phyloP scores from a whole-genome alignment of 2,888 invertebrate genomes.

The Yponomeuta evonymella region DNA sequence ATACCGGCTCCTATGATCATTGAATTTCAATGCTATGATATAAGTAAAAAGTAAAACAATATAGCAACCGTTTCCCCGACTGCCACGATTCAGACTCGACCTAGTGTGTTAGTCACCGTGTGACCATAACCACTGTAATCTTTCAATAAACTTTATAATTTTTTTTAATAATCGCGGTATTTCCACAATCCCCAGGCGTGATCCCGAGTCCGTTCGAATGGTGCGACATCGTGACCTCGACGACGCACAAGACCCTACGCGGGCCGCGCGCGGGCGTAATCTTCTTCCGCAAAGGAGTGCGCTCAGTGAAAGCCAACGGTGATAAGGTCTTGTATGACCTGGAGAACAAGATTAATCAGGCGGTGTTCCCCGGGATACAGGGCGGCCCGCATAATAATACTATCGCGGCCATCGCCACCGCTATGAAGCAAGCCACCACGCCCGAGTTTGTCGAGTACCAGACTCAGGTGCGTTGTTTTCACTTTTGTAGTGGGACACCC shows the following conservation, averaged over 20 bases:
- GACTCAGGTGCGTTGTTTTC: slow-evolving; percentile 75
- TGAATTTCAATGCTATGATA: no score
- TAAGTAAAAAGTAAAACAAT: not conserved
- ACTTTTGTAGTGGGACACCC: not conserved
- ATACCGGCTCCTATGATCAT: no score
- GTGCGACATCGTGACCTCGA: slow-evolving; percentile 94
- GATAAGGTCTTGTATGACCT: slow-evolving; percentile 91
- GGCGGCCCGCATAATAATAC: slow-evolving; percentile 98
- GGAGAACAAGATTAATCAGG: slow-evolving; percentile 90
- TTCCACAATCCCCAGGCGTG: slow-evolving; percentile 61
- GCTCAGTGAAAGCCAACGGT: slow-evolving; percentile 86
- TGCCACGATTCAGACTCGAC: not conserved
- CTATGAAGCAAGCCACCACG: slow-evolving; percentile 91
- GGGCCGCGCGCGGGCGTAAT: slow-evolving; percentile 93
- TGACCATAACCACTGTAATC: no score
- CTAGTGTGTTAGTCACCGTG: not conserved
- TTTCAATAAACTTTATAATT: not conserved
- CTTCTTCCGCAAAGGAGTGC: slow-evolving; percentile 93
- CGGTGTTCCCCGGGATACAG: slow-evolving; percentile 95
- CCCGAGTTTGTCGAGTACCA: slow-evolving; percentile 91
- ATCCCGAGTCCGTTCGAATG: slow-evolving; percentile 94
- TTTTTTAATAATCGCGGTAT: no score
- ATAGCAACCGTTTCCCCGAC: not conserved
- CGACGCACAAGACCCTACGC: slow-evolving; percentile 95
- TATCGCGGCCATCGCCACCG: slow-evolving; percentile 96